Percentiles rank a stretch among this genome's conserved stretches.
These are phyloP conservation scores for Rhamphomyia laevipes DNA, from an alignment of 2,888 invertebrate species.

Conservation along the genomic window DNA sequence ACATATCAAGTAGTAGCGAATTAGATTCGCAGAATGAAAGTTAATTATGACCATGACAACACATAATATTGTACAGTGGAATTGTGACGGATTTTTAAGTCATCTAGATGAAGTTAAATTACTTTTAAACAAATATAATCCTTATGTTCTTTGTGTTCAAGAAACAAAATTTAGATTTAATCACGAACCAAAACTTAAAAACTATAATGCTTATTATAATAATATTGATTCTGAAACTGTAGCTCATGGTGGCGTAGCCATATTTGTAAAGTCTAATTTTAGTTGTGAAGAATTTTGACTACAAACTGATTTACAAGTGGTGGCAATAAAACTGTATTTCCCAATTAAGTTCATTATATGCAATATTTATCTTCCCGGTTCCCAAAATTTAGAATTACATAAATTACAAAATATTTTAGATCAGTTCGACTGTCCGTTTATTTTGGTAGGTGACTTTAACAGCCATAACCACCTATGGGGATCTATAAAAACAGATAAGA, in stretches of 20 bases:
- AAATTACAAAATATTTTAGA: neutral
- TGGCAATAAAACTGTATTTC: neutral
- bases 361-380: neutral
- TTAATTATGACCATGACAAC: neutral
- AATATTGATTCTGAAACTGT: neutral
- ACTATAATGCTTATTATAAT: neutral
- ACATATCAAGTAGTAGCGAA: neutral
- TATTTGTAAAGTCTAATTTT: neutral
- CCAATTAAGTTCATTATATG: neutral
- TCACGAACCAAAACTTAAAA: neutral
- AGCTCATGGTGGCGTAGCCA: neutral
- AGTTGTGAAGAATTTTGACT: neutral
- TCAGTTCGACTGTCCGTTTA: neutral
- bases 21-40: neutral
- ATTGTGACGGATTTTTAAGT: neutral
- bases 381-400: neutral
- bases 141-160: neutral
- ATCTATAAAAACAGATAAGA: neutral
- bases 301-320: conserved; percentile 1
- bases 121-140: neutral
- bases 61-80: neutral
- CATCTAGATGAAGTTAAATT: neutral
- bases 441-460: neutral
- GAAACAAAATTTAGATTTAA: neutral
- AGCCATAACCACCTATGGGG: neutral